These are phyloP conservation scores for Neoascia interrupta DNA, from an alignment of 2,888 invertebrate genomes.

Conservation along the genomic window DNA sequence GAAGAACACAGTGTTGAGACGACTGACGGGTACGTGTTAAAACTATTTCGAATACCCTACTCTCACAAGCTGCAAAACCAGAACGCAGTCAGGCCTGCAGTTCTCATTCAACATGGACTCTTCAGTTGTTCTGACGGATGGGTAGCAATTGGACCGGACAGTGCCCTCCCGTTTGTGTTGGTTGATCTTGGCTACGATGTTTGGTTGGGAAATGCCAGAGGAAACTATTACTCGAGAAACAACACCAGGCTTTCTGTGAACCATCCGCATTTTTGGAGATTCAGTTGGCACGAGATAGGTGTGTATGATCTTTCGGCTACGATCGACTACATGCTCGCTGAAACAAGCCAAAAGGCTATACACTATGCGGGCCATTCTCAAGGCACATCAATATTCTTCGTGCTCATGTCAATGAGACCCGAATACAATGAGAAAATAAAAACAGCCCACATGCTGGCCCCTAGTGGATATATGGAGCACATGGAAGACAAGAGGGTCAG, in stretches of 20 bases:
- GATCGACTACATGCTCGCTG: constrained; percentile 74
- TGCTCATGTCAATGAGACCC: constrained; percentile 73
- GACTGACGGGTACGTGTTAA: constrained; percentile 74
- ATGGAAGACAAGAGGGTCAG: constrained; percentile 79
- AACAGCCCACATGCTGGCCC: constrained; percentile 76
- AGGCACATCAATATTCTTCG: constrained; percentile 73
- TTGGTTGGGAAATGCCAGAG: constrained; percentile 76
- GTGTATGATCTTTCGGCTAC: constrained; percentile 80
- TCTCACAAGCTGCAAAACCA: constrained; percentile 72
- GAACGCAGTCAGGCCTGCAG: constrained; percentile 71
- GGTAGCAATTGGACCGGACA: constrained; percentile 73
- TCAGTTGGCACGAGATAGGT: constrained; percentile 94
- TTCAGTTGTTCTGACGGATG: constrained; percentile 74
- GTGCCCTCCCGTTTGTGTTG: constrained; percentile 73
- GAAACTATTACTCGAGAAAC: constrained; percentile 75
- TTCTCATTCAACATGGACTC: constrained; percentile 81
- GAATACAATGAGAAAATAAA: constrained; percentile 75
- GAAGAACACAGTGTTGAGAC: constrained; percentile 82
- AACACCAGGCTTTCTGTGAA: constrained; percentile 75
- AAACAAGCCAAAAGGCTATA: constrained; percentile 71
- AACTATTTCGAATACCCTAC: constrained; percentile 75
- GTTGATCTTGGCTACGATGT: constrained; percentile 77
- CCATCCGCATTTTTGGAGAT: constrained; percentile 75
- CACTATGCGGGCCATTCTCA: constrained; percentile 77
- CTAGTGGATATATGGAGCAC: constrained; percentile 80